Base-by-base conservation (phyloP, 30 jellyfish, hydroid and myxozoan species). In the Pelagia noctiluca region DNA sequence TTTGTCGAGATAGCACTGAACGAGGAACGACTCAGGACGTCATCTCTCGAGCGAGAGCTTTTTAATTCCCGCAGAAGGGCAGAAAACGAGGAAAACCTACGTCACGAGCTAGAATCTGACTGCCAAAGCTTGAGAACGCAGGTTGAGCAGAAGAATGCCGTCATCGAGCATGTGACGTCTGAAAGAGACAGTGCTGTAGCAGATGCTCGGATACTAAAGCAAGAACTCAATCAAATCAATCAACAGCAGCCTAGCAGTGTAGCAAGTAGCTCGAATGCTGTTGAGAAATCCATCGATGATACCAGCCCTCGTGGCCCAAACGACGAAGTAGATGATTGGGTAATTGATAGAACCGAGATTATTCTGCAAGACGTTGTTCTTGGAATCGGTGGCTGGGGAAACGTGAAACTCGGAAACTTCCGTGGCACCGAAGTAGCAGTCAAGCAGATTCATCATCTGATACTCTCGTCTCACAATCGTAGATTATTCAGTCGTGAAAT, bases 341-440 rank as follows among this genome's bases (percentile, higher is more conserved):
- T 93, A 2, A 35, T 93, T 1, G 96, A 78, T 29, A 84, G 98
- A 1, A 70, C 67, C 29, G 97, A 93, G 66, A 85, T 93, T 0
- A 12, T 35, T 3, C 2, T 87, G 1, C 89, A 83, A 11, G 95
- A 87, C 31, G 53, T 49, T 2, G 68, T 87, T 5, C 81, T 88
- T 10, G 98, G 98, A 7, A 88, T 68, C 7, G 98, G 98, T 22
- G 98, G 97, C 3, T 93, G 97, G 98, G 98, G 98, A 10, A 82
- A 82, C 62, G 98, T 93, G n/a, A 93, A 93, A 47, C 89, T 67
- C 30, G 98, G 98, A 13, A 80, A 64, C 31, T 93, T 93, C 46
- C 96, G 98, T 24, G 97, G 98, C 71, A 87, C 98, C 0, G 97
- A 87, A 18, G 98, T 93, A 2, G 98, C 98, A 4, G 97, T 93